Conservation (phyloP, 2,797 vertebrate species). For the Oryzias dopingdopingensis region DNA sequence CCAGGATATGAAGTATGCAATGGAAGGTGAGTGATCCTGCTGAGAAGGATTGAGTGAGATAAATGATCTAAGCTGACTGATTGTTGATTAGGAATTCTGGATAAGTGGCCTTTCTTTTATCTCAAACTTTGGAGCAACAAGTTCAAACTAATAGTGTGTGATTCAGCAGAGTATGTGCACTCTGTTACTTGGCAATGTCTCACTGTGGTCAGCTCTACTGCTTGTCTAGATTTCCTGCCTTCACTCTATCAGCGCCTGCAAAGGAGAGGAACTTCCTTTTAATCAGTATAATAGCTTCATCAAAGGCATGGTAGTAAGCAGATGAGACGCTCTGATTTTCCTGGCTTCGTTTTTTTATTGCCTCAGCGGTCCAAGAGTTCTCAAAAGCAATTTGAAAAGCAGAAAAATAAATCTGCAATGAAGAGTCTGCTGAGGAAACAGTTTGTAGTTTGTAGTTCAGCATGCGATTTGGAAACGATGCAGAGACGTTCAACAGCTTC, state of each 20-base stretch:
- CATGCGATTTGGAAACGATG: background rate
- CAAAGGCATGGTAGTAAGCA: slow-evolving; percentile 14
- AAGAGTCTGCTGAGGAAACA: background rate
- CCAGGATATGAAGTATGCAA: slow-evolving; percentile 95
- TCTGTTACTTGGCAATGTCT: slow-evolving; percentile 32
- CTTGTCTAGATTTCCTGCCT: slow-evolving; percentile 42
- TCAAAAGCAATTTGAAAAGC: background rate
- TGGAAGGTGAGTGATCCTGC: slow-evolving; percentile 87
- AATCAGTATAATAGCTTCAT: slow-evolving; percentile 44
- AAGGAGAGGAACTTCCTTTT: slow-evolving; percentile 36
- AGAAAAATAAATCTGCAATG: background rate
- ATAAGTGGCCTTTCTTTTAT: too few relatives aligned
- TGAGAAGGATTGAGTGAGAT: slow-evolving; percentile 4
- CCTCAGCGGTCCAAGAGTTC: background rate
- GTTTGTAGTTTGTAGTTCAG: background rate
- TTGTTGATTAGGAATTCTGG: slow-evolving; percentile 10
- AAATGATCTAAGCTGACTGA: slow-evolving; percentile 7
- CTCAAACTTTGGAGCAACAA: too few relatives aligned
- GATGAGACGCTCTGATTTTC: slow-evolving; percentile 10
- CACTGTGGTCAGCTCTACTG: slow-evolving; percentile 39
- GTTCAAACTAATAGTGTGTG: slow-evolving; percentile 11
- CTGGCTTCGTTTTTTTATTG: background rate
- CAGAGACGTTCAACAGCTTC: background rate
- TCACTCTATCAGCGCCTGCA: slow-evolving; percentile 34
- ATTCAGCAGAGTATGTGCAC: slow-evolving; percentile 8